Conservation (phyloP, 2,888 invertebrate genomes). For the Harpalus rubripes region DNA sequence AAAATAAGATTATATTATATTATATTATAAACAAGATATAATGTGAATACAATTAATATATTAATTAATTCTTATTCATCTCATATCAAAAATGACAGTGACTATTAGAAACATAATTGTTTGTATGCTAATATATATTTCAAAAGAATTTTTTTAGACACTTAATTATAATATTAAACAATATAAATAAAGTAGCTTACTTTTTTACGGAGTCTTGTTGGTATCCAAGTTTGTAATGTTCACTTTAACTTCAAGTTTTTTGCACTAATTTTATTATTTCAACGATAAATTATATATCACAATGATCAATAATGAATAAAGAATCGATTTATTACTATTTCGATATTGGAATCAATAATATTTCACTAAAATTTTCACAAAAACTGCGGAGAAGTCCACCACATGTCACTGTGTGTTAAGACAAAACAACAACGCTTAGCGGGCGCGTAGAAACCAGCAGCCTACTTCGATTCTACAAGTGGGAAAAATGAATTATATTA, state of each 20-base stretch:
- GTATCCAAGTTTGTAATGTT: neutral
- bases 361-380: neutral
- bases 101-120: no score
- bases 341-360: neutral
- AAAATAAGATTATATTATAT: no score
- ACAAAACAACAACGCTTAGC: neutral
- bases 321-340: neutral
- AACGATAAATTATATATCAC: neutral
- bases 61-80: no score
- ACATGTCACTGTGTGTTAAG: neutral
- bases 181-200: neutral
- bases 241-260: neutral
- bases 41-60: no score
- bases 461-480: neutral
- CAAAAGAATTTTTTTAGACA: no score
- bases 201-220: neutral
- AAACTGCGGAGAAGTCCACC: neutral
- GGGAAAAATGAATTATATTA: neutral
- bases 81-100: no score
- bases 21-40: no score
- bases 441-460: neutral
- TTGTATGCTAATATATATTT: no score
- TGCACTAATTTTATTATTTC: neutral
- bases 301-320: neutral
- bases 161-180: no score